Evolutionary conservation across 2,888 invertebrate genomes (phyloP), one percentile per base, ranked within the genome.

Genomic region (Drosophila austrosaltans): DNA sequence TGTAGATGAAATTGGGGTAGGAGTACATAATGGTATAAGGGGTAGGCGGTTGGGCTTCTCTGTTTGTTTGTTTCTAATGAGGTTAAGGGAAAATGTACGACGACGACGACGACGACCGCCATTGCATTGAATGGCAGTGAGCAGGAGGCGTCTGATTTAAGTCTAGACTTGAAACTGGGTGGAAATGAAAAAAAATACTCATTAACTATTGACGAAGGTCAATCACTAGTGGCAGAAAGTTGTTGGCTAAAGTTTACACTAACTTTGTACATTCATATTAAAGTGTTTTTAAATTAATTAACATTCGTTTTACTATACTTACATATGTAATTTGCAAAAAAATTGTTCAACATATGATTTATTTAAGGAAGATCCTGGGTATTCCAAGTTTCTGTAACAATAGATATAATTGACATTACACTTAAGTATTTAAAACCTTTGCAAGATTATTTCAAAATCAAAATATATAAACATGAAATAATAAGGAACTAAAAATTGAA

Each of bases 301-400:
- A 30, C 30, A 30, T 30, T 30, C 30, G 30, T 30, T 5, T 30
- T 5, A 5, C 5, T 28, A 30, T 30, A 30, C 81, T 82, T 62
- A 85, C 85, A 81, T 82, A 72, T 79, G 69, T 79, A 82, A 82
- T 82, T 82, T 84, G 75, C 81, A 77, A 79, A 77, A 77, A 60
- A 4, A 36, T 74, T 53, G 61, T 66, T 53, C 40, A 68, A 69
- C 67, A 56, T 73, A 10, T 60, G 69, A 70, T 73, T 70, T 48
- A 68, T 69, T 56, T 59, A 65, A 22, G 54, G 65, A 69, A 81
- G 72, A 73, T 75, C 63, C 62, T 70, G 60, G 60, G 70, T 67
- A 61, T 69, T 81, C 82, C 75, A 77, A 77, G 28, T 56, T 60
- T 30, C 68, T 69, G 61, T 36, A 36, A 8, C 8, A 1, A 42